Evolutionary conservation across 2,797 vertebrate species (phyloP).

Genomic region (Danionella dracula): DNA sequence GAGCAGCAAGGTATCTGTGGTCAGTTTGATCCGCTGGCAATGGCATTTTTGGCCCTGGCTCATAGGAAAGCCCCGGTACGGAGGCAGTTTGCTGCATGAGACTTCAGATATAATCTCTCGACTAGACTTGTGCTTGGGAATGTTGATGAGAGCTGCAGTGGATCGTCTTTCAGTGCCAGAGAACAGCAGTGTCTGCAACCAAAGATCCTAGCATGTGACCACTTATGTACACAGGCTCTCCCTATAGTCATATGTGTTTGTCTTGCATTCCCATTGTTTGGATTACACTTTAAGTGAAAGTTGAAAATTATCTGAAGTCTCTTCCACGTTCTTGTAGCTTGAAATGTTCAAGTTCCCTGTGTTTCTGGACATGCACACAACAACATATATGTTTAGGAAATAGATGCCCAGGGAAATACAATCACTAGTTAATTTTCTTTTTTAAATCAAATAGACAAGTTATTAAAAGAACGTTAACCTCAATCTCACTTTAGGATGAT

Average conservation of each 20-base stretch:
- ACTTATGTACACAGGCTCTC: not conserved
- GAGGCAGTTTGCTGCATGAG: constrained; percentile 22
- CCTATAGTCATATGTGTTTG: not conserved
- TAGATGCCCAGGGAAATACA: too few relatives aligned
- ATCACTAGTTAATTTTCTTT: too few relatives aligned
- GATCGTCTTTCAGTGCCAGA: constrained; percentile 26
- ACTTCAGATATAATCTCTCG: constrained; percentile 32
- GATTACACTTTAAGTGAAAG: not conserved
- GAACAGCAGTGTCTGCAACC: constrained; percentile 23
- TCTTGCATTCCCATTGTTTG: not conserved
- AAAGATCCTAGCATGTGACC: constrained; percentile 11
- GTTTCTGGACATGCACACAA: too few relatives aligned
- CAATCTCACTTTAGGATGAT: too few relatives aligned
- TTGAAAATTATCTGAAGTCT: too few relatives aligned
- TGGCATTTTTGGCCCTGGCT: constrained; percentile 28
- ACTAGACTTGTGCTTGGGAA: constrained; percentile 30
- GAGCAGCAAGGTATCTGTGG: constrained; percentile 51
- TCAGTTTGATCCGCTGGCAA: constrained; percentile 43
- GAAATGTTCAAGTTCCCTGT: too few relatives aligned
- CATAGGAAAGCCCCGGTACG: constrained; percentile 32
- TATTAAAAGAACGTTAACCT: too few relatives aligned
- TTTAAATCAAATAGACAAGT: too few relatives aligned
- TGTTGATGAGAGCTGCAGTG: constrained; percentile 30
- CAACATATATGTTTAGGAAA: too few relatives aligned
- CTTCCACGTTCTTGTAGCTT: too few relatives aligned